These are phyloP conservation scores for Petroica traversi DNA, from an alignment of 2,113 vertebrate genomes.

Conservation along the genomic window DNA sequence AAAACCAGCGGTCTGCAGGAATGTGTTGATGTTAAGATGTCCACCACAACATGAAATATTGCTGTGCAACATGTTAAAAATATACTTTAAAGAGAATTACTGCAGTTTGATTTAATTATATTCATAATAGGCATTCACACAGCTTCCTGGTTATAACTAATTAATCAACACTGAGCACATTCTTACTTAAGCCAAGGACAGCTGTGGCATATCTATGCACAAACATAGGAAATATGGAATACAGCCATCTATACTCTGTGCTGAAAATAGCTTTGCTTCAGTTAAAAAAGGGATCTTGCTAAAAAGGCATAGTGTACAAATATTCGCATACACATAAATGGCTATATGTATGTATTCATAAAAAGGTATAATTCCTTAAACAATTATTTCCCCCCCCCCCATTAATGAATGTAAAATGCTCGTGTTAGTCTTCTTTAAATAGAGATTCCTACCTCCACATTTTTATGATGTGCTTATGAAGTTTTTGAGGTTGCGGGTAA, in stretches of 20 bases:
- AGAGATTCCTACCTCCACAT: background rate
- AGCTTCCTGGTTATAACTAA: background rate
- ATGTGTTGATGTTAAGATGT: background rate
- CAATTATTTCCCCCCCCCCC: no score
- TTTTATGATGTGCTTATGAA: background rate
- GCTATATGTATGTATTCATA: background rate
- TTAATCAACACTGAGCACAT: background rate
- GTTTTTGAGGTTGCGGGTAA: conserved; percentile 5
- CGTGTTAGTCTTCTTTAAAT: background rate
- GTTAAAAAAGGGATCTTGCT: background rate
- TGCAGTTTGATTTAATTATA: background rate
- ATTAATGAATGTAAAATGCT: background rate
- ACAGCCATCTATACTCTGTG: background rate
- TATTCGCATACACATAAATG: background rate
- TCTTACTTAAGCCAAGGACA: background rate
- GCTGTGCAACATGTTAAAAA: background rate
- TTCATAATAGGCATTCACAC: background rate
- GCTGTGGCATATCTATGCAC: background rate
- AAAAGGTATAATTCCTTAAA: background rate
- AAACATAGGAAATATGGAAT: background rate
- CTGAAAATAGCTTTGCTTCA: background rate
- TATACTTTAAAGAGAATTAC: background rate
- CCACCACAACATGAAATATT: background rate
- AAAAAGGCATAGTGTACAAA: background rate
- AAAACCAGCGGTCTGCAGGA: background rate